These are phyloP conservation scores for Listronotus oregonensis DNA, from an alignment of 1,140 invertebrate species.

Conservation along the genomic window DNA sequence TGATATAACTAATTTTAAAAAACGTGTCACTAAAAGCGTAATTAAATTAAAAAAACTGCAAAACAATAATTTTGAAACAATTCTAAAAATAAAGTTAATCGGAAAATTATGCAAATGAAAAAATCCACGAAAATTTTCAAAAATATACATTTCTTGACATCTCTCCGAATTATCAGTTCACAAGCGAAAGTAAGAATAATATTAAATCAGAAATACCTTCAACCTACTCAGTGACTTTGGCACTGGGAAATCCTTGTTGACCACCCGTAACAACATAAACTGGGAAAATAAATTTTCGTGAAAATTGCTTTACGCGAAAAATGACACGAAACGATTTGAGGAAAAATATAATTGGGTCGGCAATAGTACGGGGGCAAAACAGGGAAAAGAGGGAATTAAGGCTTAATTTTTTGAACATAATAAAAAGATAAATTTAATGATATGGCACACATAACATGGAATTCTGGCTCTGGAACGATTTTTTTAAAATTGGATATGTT, in stretches of 20 bases:
- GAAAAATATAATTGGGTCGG: constrained; percentile 1
- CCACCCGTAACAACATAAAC: neutral
- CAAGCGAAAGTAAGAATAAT: neutral
- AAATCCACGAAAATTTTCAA: too few species aligned
- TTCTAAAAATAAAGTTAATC: too few species aligned
- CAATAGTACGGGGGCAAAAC: neutral
- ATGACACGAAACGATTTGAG: neutral
- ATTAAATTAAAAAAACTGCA: too few species aligned
- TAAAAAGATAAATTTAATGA: neutral
- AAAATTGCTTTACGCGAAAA: neutral
- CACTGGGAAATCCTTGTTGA: neutral
- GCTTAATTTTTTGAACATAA: neutral
- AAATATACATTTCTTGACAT: too few species aligned
- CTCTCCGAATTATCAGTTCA: neutral
- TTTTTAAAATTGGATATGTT: too few species aligned
- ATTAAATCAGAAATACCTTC: neutral
- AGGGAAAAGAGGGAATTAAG: neutral
- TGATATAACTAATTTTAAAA: too few species aligned
- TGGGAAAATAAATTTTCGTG: neutral
- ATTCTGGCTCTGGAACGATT: too few species aligned
- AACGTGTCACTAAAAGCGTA: too few species aligned
- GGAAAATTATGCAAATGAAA: too few species aligned
- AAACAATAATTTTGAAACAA: too few species aligned
- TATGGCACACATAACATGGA: too few species aligned
- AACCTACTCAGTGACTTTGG: neutral